Base-by-base conservation (phyloP, 2,888 invertebrate genomes). In the Monochamus alternatus region DNA sequence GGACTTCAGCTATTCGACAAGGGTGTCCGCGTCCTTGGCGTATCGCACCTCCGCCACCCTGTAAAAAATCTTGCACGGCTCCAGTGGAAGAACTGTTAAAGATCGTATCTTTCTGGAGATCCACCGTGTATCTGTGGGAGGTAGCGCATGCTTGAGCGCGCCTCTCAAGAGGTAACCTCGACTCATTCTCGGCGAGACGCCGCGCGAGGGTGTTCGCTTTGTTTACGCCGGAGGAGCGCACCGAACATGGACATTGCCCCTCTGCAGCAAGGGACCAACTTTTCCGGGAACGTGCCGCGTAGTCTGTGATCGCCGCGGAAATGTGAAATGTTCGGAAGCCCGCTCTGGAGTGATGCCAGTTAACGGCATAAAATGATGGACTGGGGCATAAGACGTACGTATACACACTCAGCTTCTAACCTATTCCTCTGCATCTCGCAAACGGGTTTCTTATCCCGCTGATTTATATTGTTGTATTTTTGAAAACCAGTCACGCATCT, bases 351-450 rank as follows among this genome's bases (percentile, higher is more conserved):
- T 71, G 22, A 71, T 71, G 71, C 62, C 71, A 62, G 71, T 31
- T 63, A 22, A n/a, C 22, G 77, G 79, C 70, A 77, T 80, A 92
- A 89, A 86, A 93, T 93, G 93, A 93, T 93, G 93, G 93, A 93
- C 90, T 93, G 93, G 93, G 93, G 93, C 82, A 92, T 93, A 85
- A 91, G 93, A 91, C 92, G 93, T 93, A 92, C 91, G 93, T 92
- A 89, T 84, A 59, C 43, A 55, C 51, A 14, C 22, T 22, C 67
- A 38, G 65, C 9, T 69, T 69, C 69, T 69, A 69, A 69, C 69
- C 69, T 69, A 69, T 69, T 59, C 69, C 69, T 60, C 47, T 66
- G 32, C 51, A 9, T 43, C 60, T 60, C 60, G 74, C 75, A 80
- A 84, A 84, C 84, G 77, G 78, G 84, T 83, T 84, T 82, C 75